A percentile compares a stretch with the other conserved stretches of the same genome.
Evolutionary conservation across 2,888 invertebrate genomes (phyloP).

Genomic region (Calliphora vomitoria): DNA sequence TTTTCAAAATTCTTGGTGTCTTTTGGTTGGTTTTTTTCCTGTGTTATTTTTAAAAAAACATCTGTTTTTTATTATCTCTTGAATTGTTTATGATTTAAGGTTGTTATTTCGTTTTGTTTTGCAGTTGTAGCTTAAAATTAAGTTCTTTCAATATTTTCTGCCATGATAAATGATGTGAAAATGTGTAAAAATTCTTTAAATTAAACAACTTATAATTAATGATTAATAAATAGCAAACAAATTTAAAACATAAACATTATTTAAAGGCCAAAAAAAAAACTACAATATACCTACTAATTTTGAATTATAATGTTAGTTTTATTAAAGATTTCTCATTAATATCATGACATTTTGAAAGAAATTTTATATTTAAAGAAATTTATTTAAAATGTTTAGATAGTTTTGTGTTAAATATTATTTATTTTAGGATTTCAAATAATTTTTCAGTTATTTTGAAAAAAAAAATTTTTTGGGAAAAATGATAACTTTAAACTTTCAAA

Average conservation of each 20-base stretch:
- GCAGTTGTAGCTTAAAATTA: not conserved
- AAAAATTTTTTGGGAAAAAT: no score
- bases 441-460: no score
- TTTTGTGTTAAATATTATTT: no score
- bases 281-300: no score
- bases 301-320: no score
- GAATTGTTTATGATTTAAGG: slow-evolving; percentile 26
- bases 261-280: no score
- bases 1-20: slow-evolving; percentile 16
- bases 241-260: not conserved
- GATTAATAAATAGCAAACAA: slow-evolving; percentile 24
- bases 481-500: no score
- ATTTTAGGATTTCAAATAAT: no score
- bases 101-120: slow-evolving; percentile 20
- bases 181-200: slow-evolving; percentile 44
- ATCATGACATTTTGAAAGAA: no score
- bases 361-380: no score
- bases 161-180: slow-evolving; percentile 57
- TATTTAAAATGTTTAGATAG: no score
- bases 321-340: no score
- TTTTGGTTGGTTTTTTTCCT: not conserved
- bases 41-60: slow-evolving; percentile 1
- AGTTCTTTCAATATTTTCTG: not conserved
- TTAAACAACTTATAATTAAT: slow-evolving; percentile 37
- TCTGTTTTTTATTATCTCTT: slow-evolving; percentile 49